These are phyloP conservation scores for Microctonus hyperodae DNA, from an alignment of 2,888 invertebrate genomes.

Conservation along the genomic window DNA sequence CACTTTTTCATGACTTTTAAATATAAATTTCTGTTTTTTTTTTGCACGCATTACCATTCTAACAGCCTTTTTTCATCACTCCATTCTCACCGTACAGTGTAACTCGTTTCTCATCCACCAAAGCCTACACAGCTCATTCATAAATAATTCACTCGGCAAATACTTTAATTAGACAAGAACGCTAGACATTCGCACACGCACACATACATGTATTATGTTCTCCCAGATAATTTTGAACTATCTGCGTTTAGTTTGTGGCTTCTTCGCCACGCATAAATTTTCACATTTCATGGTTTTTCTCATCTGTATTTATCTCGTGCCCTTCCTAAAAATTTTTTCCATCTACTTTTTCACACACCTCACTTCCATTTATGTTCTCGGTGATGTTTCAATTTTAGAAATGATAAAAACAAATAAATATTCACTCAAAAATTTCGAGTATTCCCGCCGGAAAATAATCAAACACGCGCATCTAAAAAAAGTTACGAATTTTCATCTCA, in stretches of 20 bases:
- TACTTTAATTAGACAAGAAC: slow-evolving; percentile 50
- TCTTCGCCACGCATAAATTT: slow-evolving; percentile 40
- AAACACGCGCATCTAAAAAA: too few species aligned
- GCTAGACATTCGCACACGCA: background rate
- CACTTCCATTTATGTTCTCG: background rate
- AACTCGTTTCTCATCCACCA: slow-evolving; percentile 23
- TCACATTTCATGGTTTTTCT: slow-evolving; percentile 39
- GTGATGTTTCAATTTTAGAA: background rate
- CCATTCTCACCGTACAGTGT: slow-evolving; percentile 10
- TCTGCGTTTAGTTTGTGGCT: slow-evolving; percentile 42
- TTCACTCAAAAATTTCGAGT: too few species aligned
- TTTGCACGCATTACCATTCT: slow-evolving; percentile 22
- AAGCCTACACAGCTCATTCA: slow-evolving; percentile 39
- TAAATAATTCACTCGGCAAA: slow-evolving; percentile 53
- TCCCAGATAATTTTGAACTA: slow-evolving; percentile 43
- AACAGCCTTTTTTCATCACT: background rate
- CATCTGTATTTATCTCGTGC: slow-evolving; percentile 24
- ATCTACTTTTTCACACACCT: slow-evolving; percentile 10
- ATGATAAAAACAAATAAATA: too few species aligned
- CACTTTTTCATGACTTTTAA: slow-evolving; percentile 11
- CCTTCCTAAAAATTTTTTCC: slow-evolving; percentile 19
- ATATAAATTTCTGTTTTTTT: slow-evolving; percentile 16
- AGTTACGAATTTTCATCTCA: too few species aligned
- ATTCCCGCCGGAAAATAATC: too few species aligned
- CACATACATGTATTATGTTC: slow-evolving; percentile 15